Evolutionary conservation across 2,113 vertebrate species (phyloP).

Genomic region (Nesospiza acunhae): DNA sequence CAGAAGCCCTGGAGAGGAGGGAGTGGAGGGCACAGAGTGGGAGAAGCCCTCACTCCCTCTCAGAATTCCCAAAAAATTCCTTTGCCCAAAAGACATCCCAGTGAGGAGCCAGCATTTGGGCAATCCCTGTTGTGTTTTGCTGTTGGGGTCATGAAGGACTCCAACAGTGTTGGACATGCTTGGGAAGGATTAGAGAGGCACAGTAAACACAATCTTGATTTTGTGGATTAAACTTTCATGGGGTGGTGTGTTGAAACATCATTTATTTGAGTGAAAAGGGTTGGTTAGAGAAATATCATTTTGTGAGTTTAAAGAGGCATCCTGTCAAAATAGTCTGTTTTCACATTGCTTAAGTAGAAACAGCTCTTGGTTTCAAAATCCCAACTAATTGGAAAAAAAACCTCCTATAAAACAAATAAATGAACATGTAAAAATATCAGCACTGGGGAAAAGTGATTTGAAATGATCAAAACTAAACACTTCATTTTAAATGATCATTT

Average conservation of each 20-base stretch:
- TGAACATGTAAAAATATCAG: background rate
- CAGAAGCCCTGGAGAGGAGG: background rate
- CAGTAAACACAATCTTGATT: background rate
- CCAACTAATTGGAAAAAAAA: conserved; percentile 24
- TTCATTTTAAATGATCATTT: background rate
- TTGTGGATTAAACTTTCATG: background rate
- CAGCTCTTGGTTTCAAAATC: conserved; percentile 16
- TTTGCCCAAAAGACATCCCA: background rate
- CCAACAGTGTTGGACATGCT: rapidly evolving
- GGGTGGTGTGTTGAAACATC: background rate
- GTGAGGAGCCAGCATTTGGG: background rate
- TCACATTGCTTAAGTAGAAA: conserved; percentile 23
- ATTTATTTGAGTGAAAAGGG: conserved; percentile 29
- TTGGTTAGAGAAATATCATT: background rate
- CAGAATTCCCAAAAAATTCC: background rate
- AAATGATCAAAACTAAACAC: background rate
- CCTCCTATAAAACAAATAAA: conserved; percentile 4
- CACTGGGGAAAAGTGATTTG: background rate
- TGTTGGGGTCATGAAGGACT: background rate
- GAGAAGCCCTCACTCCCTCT: background rate
- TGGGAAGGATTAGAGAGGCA: background rate
- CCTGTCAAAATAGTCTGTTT: conserved; percentile 36
- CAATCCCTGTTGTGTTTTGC: background rate
- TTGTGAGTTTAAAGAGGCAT: conserved; percentile 1
- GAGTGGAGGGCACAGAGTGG: background rate